Conservation (phyloP, 2,888 invertebrate species). For the Helicoverpa assulta region DNA sequence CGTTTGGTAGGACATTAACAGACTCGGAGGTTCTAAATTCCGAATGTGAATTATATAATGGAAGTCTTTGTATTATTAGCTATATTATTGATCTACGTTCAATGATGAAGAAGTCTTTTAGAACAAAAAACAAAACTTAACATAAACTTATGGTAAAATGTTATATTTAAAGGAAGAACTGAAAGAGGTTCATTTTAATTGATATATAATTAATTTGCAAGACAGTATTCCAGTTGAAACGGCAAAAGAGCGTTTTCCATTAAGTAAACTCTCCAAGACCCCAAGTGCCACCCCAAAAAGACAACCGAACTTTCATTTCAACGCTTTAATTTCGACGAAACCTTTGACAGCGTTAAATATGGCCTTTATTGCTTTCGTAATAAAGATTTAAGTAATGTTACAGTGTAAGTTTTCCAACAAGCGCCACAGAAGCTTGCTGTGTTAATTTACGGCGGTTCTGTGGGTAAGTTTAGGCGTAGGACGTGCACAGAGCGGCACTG, state of each 20-base stretch:
- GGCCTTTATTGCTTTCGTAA: conserved; percentile 86
- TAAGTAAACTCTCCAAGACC: conserved; percentile 76
- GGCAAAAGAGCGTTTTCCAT: conserved; percentile 66
- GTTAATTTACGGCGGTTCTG: conserved; percentile 59
- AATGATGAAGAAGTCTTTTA: not conserved
- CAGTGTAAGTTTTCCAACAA: conserved; percentile 68
- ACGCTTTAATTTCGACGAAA: conserved; percentile 81
- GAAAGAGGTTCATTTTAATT: conserved; percentile 33
- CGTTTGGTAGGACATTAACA: not conserved
- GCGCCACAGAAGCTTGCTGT: conserved; percentile 59
- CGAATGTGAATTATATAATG: not conserved
- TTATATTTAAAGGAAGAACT: not conserved
- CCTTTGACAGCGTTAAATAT: conserved; percentile 84
- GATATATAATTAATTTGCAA: conserved; percentile 40
- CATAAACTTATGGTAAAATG: too few species aligned
- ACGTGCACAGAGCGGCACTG: conserved; percentile 65
- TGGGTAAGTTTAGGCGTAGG: conserved; percentile 57
- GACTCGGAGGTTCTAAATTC: not conserved
- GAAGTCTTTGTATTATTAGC: not conserved
- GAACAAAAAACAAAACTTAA: not conserved
- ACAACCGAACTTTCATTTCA: conserved; percentile 81
- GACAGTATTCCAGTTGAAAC: conserved; percentile 57
- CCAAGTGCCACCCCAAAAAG: conserved; percentile 74
- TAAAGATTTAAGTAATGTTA: conserved; percentile 81
- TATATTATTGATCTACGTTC: not conserved